Evolutionary conservation across 1,140 invertebrate genomes (phyloP).

Genomic region (Saccostrea cuccullata): DNA sequence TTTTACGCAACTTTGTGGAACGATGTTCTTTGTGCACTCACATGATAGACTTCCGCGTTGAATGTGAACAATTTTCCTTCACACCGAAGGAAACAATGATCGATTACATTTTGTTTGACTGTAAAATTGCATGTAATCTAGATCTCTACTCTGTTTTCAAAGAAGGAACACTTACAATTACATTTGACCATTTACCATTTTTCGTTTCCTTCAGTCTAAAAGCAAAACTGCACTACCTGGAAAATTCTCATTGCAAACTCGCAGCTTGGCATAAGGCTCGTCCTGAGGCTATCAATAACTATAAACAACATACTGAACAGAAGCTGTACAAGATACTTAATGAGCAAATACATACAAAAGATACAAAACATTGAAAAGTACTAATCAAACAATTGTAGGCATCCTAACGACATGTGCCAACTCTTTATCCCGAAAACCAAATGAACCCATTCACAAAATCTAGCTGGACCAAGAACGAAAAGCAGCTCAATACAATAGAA

Average conservation of each 20-base stretch:
- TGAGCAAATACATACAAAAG: too few relatives aligned
- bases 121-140: too few relatives aligned
- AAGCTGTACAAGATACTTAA: background rate
- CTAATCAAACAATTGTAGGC: background rate
- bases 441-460: conserved; percentile 39
- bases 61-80: too few relatives aligned
- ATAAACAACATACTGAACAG: background rate
- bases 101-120: too few relatives aligned
- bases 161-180: too few relatives aligned
- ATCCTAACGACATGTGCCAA: background rate
- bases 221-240: background rate
- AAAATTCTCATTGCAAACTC: background rate
- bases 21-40: too few relatives aligned
- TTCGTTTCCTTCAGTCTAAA: background rate
- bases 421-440: background rate
- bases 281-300: background rate
- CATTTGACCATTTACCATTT: too few relatives aligned
- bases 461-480: background rate
- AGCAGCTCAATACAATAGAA: background rate
- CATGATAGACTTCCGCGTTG: too few relatives aligned
- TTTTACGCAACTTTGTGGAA: too few relatives aligned
- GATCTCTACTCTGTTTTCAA: too few relatives aligned
- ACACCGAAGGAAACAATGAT: too few relatives aligned
- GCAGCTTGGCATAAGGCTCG: conserved; percentile 12
- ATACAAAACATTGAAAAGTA: too few relatives aligned